A percentile compares a stretch with the other conserved stretches of the same genome.
Evolutionary conservation across 2,797 vertebrate species (phyloP).

Genomic region (Lepus oiostolus): DNA sequence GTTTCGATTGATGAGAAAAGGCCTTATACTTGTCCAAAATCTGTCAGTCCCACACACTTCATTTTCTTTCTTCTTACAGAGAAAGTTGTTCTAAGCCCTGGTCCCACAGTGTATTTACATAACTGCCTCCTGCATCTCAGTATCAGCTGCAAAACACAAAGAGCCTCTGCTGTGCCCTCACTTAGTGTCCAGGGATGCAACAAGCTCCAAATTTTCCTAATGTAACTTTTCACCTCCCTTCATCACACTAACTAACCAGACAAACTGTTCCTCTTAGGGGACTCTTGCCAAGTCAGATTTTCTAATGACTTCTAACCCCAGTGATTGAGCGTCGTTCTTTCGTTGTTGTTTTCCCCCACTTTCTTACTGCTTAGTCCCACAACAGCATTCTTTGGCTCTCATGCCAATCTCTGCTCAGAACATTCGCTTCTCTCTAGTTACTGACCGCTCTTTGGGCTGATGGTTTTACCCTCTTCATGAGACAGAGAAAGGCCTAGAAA

Average conservation of each 20-base stretch:
- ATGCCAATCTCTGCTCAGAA: neutral
- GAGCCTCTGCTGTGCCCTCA: neutral
- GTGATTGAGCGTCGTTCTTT: neutral
- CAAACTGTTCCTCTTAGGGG: conserved; percentile 31
- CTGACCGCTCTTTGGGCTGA: neutral
- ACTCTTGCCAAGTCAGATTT: neutral
- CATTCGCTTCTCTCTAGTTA: neutral
- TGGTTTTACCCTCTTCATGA: neutral
- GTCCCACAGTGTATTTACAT: neutral
- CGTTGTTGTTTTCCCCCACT: neutral
- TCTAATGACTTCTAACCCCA: conserved; percentile 67
- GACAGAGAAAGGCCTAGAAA: too few relatives aligned
- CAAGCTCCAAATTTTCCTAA: conserved; percentile 28
- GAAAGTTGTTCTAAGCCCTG: neutral
- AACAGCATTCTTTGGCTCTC: neutral
- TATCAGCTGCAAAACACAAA: neutral
- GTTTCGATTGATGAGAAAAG: neutral
- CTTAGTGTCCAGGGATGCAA: neutral
- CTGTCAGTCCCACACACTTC: conserved; percentile 14
- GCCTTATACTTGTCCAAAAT: conserved; percentile 35
- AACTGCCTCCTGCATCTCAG: neutral
- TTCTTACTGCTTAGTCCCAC: neutral
- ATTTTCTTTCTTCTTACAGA: conserved; percentile 29
- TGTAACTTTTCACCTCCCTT: conserved; percentile 35
- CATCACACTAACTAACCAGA: conserved; percentile 35